phyloP scores from a whole-genome alignment of 2,888 invertebrate genomes.

The Drosophila pseudotakahashii region DNA sequence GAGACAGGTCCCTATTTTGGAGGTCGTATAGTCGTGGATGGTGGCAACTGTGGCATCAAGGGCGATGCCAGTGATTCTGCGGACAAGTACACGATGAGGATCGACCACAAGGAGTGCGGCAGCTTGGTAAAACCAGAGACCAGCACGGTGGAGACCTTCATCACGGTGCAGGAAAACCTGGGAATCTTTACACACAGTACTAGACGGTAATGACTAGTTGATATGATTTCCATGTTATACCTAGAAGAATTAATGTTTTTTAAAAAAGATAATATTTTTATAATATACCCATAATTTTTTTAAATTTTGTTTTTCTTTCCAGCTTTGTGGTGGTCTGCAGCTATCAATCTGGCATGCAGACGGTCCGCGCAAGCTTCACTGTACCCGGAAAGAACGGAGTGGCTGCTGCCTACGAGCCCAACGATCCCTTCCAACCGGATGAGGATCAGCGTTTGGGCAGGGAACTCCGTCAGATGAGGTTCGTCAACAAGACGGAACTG shows the following conservation, averaged over 20 bases:
- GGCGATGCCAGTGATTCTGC: conserved; percentile 90
- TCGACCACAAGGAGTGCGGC: conserved; percentile 90
- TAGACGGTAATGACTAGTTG: conserved; percentile 85
- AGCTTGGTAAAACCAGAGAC: conserved; percentile 90
- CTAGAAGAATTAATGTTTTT: too few species aligned
- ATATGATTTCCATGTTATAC: too few species aligned
- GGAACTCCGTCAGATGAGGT: conserved; percentile 82
- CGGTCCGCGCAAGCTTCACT: conserved; percentile 91
- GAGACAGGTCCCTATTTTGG: conserved; percentile 93
- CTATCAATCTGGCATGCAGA: conserved; percentile 92
- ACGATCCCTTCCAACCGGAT: conserved; percentile 80
- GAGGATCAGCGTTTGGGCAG: conserved; percentile 75
- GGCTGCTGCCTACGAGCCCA: conserved; percentile 73
- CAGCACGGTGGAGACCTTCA: conserved; percentile 91
- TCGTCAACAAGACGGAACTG: conserved; percentile 82
- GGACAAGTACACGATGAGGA: conserved; percentile 90
- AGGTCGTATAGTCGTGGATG: conserved; percentile 90
- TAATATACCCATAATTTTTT: too few species aligned
- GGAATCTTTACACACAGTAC: conserved; percentile 93
- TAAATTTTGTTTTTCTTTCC: too few species aligned
- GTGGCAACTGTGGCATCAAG: conserved; percentile 89
- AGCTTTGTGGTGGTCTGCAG: conserved; percentile 92
- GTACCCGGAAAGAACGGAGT: conserved; percentile 87
- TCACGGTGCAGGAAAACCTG: conserved; percentile 92
- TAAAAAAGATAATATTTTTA: too few species aligned